Conservation (phyloP, 2,113 vertebrate species). For the Himantopus leucocephalus region DNA sequence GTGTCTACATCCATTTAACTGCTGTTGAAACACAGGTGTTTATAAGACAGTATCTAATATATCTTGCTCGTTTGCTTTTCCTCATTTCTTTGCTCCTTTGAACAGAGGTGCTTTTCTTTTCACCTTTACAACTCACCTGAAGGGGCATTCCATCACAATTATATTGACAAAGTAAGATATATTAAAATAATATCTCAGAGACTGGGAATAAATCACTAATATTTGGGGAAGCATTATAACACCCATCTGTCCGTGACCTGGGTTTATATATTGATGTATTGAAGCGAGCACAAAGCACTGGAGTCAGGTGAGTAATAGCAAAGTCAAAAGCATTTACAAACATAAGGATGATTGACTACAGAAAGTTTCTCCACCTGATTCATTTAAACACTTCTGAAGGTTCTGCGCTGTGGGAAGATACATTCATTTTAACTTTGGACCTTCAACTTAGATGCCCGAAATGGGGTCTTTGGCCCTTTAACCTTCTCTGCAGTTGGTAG, state of each 20-base stretch:
- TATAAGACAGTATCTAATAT: background rate
- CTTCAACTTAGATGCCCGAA: background rate
- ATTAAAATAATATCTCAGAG: conserved; percentile 38
- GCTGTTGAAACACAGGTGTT: conserved; percentile 1
- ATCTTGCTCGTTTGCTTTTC: background rate
- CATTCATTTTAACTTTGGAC: background rate
- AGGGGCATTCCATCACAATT: conserved; percentile 67
- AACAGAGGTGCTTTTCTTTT: conserved; percentile 23
- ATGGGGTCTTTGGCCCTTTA: background rate
- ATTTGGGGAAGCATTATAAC: conserved; percentile 42
- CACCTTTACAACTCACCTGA: conserved; percentile 48
- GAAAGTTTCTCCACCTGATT: background rate
- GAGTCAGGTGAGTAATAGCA: conserved; percentile 10
- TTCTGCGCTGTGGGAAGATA: accelerated
- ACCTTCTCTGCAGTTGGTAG: background rate
- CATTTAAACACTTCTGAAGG: background rate
- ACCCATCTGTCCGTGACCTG: conserved; percentile 38
- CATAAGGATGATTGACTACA: conserved; percentile 2
- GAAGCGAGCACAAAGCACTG: conserved; percentile 13
- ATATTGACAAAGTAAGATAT: conserved; percentile 67
- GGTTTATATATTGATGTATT: conserved; percentile 37
- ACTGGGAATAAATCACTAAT: conserved; percentile 58
- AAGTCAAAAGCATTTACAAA: conserved; percentile 19
- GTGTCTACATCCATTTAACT: background rate
- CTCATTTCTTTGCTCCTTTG: background rate